Conservation (phyloP, 2,888 invertebrate genomes). For the Uropetala carovei region DNA sequence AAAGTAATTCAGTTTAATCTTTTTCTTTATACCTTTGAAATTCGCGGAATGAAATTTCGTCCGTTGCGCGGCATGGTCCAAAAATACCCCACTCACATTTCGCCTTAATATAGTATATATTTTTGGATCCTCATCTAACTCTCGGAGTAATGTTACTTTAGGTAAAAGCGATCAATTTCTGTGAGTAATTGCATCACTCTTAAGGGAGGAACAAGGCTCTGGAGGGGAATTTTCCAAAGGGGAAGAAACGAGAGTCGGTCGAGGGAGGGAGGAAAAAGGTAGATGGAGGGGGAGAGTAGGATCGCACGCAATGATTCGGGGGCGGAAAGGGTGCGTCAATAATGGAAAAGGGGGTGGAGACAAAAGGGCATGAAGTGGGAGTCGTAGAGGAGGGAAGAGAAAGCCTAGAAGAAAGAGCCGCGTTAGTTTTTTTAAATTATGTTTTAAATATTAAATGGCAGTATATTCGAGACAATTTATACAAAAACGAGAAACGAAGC, state of each 20-base stretch:
- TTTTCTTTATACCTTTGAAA: too few species aligned
- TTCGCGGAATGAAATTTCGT: too few species aligned
- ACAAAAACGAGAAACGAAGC: too few species aligned
- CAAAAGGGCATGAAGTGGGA: background rate
- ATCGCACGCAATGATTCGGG: background rate
- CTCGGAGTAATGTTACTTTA: slow-evolving; percentile 4
- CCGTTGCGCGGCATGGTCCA: too few species aligned
- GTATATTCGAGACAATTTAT: too few species aligned
- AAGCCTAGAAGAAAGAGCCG: background rate
- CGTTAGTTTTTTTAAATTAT: background rate
- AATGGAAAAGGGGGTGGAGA: slow-evolving; percentile 14
- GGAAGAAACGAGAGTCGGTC: background rate
- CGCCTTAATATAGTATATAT: too few species aligned
- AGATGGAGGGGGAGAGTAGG: too few species aligned
- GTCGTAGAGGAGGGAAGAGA: background rate
- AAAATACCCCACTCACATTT: too few species aligned
- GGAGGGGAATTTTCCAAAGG: background rate
- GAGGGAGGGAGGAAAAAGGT: background rate
- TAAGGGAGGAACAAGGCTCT: background rate
- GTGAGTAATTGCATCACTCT: slow-evolving; percentile 19
- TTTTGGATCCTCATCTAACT: background rate
- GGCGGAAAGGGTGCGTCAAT: slow-evolving; percentile 16
- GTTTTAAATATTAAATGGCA: too few species aligned
- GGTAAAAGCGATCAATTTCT: slow-evolving; percentile 19
- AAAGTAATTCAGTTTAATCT: too few species aligned